Base-by-base conservation (phyloP, 2,797 vertebrate species). In the Pteronotus mesoamericanus region DNA sequence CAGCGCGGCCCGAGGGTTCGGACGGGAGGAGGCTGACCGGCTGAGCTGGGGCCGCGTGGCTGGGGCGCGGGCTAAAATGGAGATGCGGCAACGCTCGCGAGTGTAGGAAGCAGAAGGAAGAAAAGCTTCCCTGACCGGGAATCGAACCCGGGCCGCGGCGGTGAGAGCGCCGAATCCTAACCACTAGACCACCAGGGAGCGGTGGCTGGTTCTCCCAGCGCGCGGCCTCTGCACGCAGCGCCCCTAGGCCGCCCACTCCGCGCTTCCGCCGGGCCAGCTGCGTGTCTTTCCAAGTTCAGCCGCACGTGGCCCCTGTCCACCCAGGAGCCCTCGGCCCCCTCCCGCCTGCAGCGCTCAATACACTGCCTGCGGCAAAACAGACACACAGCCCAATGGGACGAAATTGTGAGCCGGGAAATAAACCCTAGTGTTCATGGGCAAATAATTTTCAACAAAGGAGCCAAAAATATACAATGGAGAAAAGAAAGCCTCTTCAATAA, bases 111-210 rank as follows among this genome's bases (percentile, higher is more conserved):
- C 57, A 4, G 26, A 61, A 3, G 26, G 32, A 34, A 34, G n/a
- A 34, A 34, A n/a, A 11, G 0, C 1, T 85, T 77, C 69, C 80
- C 94, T 90, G 86, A 61, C 46, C 21, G 37, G 59, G 92, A 95
- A 84, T 86, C 3, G 26, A 94, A 95, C 91, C 80, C 34, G 4
- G 44, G 48, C 37, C 26, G 0, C 46, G 7, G 39, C 19, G 8
- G 82, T 84, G 64, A 90, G 83, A 90, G 77, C 42, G 26, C 77
- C 29, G 8, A 96, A 82, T 93, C 53, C 94, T 91, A 77, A 6
- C 89, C 83, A 86, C 72, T 93, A 88, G 89, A 95, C 71, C 90
- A 97, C 82, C 71, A 94, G 69, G 66, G 66, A 69, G 21, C 2
- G 64, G 2, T 0, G 5, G 2, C 14, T 16, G 0, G 0, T 0